Evolutionary conservation across 2,113 vertebrate genomes (phyloP).

Genomic region (Acanthochromis polyacanthus): DNA sequence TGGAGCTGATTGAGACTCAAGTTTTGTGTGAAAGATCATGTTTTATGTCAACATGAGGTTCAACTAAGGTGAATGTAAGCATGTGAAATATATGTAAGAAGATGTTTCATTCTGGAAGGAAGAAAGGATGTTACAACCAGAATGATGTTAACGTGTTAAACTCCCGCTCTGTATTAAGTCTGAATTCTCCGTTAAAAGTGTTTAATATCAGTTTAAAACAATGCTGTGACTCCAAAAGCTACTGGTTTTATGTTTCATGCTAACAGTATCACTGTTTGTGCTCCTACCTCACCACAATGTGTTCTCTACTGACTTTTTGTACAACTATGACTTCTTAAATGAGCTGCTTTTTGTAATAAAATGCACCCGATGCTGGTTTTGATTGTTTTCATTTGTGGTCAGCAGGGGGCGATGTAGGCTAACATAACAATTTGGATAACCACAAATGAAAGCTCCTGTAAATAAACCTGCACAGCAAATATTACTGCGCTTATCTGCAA

Average conservation of each 20-base stretch:
- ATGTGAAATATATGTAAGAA: background rate
- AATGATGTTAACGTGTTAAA: conserved; percentile 11
- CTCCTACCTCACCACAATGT: background rate
- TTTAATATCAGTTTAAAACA: background rate
- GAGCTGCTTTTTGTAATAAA: conserved; percentile 32
- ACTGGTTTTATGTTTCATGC: conserved; percentile 5
- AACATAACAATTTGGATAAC: background rate
- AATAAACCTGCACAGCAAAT: background rate
- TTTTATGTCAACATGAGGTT: conserved; percentile 21
- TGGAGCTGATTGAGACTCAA: background rate
- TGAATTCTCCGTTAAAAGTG: background rate
- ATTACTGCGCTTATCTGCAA: conserved; percentile 4
- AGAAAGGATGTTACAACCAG: background rate
- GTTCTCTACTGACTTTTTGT: conserved; percentile 50
- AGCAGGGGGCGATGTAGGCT: conserved; percentile 60
- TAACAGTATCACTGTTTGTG: background rate
- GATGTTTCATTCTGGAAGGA: conserved; percentile 15
- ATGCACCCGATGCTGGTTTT: background rate
- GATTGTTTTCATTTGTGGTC: conserved; percentile 8
- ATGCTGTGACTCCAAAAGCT: conserved; percentile 13
- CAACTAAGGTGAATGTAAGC: background rate
- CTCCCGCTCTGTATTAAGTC: background rate
- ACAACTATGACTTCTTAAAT: background rate
- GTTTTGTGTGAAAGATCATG: background rate
- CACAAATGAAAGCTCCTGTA: background rate